Evolutionary conservation across 2,888 invertebrate species (phyloP).

Genomic region (Saturnia japonica): DNA sequence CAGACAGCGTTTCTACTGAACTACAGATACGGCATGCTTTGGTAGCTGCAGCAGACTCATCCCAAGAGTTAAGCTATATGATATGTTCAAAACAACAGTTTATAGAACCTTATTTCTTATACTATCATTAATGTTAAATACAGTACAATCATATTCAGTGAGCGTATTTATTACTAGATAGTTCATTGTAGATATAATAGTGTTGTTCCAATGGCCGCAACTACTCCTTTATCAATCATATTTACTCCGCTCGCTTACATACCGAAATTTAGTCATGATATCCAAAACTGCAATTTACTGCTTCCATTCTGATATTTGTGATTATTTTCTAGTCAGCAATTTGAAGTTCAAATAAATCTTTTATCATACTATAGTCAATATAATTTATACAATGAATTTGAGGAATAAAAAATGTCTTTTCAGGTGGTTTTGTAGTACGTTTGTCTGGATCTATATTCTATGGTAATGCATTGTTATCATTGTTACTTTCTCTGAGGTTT

Average conservation of each 20-base stretch:
- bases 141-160: neutral
- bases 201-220: neutral
- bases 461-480: constrained; percentile 74
- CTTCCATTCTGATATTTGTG: neutral
- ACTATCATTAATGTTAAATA: neutral
- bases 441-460: constrained; percentile 79
- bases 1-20: too few relatives aligned
- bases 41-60: too few relatives aligned
- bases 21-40: too few relatives aligned
- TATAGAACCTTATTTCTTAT: neutral
- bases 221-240: neutral
- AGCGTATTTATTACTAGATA: neutral
- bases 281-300: neutral
- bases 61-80: neutral
- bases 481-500: constrained; percentile 75
- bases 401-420: constrained; percentile 14
- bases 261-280: neutral
- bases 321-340: neutral
- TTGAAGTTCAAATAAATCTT: neutral
- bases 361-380: neutral
- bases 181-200: neutral
- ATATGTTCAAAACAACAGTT: neutral
- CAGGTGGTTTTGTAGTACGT: constrained; percentile 56
- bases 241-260: neutral
- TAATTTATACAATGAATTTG: neutral